Percentiles rank a stretch among this genome's conserved stretches.
Conservation (phyloP, 2,888 invertebrate genomes). For the Catonia carolina region DNA sequence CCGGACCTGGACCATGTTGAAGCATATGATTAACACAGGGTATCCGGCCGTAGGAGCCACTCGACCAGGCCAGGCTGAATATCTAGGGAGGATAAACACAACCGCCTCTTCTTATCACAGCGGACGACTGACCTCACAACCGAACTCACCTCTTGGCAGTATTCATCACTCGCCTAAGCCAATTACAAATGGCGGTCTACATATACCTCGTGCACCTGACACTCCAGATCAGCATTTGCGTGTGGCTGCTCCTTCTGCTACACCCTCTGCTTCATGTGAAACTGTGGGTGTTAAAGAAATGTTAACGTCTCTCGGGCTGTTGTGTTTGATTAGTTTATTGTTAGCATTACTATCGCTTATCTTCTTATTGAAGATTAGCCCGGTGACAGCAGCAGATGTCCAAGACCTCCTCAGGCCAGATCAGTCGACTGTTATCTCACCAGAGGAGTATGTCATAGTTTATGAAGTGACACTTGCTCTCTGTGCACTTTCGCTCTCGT, state of each 20-base stretch:
- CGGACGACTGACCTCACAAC: too few relatives aligned
- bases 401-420: constrained; percentile 47
- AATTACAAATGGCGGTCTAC: constrained; percentile 50
- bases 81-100: too few relatives aligned
- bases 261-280: constrained; percentile 31
- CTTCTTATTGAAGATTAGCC: constrained; percentile 78
- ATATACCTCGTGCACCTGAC: constrained; percentile 48
- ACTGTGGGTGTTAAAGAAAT: constrained; percentile 61
- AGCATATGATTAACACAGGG: too few relatives aligned
- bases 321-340: constrained; percentile 68
- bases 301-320: constrained; percentile 73
- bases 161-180: constrained; percentile 35
- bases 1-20: too few relatives aligned
- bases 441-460: constrained; percentile 79
- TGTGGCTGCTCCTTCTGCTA: constrained; percentile 40
- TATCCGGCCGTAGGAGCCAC: too few relatives aligned
- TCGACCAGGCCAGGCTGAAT: too few relatives aligned
- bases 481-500: constrained; percentile 78
- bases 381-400: constrained; percentile 49
- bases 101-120: too few relatives aligned
- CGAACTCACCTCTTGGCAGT: too few relatives aligned
- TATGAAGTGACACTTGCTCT: constrained; percentile 88
- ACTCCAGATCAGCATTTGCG: constrained; percentile 35
- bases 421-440: constrained; percentile 53
- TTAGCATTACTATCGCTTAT: constrained; percentile 76